Conservation (phyloP, 2,888 invertebrate species). For the Parascotia fuliginaria region DNA sequence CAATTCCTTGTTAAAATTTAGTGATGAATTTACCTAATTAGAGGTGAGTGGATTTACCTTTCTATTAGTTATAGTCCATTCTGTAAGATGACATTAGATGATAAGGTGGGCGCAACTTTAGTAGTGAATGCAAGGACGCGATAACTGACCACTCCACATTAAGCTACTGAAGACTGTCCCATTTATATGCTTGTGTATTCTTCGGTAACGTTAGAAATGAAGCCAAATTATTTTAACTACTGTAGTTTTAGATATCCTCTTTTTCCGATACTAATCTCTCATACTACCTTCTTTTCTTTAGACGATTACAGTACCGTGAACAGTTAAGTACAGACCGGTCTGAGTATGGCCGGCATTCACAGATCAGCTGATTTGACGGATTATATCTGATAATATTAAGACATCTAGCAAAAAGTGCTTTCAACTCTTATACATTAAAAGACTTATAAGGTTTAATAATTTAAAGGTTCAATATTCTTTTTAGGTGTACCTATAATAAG, state of each 20-base stretch:
- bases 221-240: no score
- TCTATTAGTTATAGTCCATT: constrained; percentile 63
- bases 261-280: constrained; percentile 26
- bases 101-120: constrained; percentile 67
- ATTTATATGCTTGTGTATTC: constrained; percentile 3
- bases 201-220: constrained; percentile 12
- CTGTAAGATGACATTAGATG: constrained; percentile 74
- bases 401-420: constrained; percentile 16
- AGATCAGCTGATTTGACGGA: constrained; percentile 55
- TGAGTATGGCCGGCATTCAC: constrained; percentile 35
- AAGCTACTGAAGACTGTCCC: constrained; percentile 43
- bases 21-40: constrained; percentile 69
- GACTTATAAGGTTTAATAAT: constrained; percentile 25
- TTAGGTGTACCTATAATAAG: neutral
- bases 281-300: constrained; percentile 40
- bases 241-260: constrained; percentile 21
- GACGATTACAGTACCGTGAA: constrained; percentile 46
- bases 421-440: constrained; percentile 10
- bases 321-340: constrained; percentile 49
- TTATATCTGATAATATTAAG: constrained; percentile 19
- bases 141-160: constrained; percentile 46
- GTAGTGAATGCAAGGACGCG: constrained; percentile 81
- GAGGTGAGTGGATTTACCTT: constrained; percentile 74
- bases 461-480: neutral
- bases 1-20: constrained; percentile 48